Conservation (phyloP, 2,113 vertebrate species). For the human region GRCh38 chr4:47510001-47510500, state of each 20-base stretch:
- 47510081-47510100: neutral
- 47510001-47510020: neutral
- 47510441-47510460: neutral
- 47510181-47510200: neutral
- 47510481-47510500: neutral
- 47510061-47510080: neutral
- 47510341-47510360: neutral
- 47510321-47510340: neutral
- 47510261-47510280: neutral
- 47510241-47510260: neutral
- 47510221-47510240: neutral
- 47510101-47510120: constrained; percentile 7
- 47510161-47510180: neutral
- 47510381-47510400: neutral
- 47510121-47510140: neutral
- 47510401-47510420: too few relatives aligned
- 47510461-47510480: neutral
- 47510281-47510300: neutral
- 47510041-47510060: neutral
- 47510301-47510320: neutral
- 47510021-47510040: neutral
- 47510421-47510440: neutral
- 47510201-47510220: neutral
- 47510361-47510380: neutral
- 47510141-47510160: neutral